Base-by-base conservation (phyloP, 2,888 invertebrate genomes). In the Oxytorus armatus region DNA sequence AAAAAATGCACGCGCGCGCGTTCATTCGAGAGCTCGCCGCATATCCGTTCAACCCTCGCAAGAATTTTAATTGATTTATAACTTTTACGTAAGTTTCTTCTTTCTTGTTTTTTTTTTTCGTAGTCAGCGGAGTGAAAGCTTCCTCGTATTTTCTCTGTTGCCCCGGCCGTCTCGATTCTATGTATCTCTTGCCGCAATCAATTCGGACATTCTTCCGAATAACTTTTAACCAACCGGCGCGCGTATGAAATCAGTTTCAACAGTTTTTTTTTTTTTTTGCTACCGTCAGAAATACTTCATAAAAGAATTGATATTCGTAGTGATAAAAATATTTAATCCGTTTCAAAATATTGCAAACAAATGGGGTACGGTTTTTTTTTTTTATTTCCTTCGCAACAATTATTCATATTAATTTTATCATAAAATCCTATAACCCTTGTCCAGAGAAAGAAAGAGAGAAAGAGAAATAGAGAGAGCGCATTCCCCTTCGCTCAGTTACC, bases 51-150 rank as follows among this genome's bases (percentile, higher is more conserved):
- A 39, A n/a, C 47, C 63, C 21, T 68, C 51, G 61, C 55, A 63
- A 53, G 53, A 59, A 39, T 74, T 69, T 79, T 74, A 69, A 74
- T 74, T 79, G 68, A 65, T 79, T 79, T 74, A 74, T 49, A 69
- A 69, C 69, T 39, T 79, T 79, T 79, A 79, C 74, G 74, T 79
- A 79, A 79, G 74, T 65, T 69, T 55, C 74, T n/a, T 51, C 61
- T 78, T 61, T 66, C 39, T 44, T 68, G 1, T 68, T 44, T 57
- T 59, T 21, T 57, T 39, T 36, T 57, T 57, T 51, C 59, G 18
- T 14, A 42, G 61, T n/a, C 10, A 8, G 53, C 68, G 29, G 36
- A 63, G 79, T 79, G 79, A 79, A 79, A 79, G 79, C 79, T 74
- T 73, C 66, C 66, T 68, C 39, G 78, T 61, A 36, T 70, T 65